Conservation (phyloP, 1,140 invertebrate genomes). For the Sarcophaga peregrina region DNA sequence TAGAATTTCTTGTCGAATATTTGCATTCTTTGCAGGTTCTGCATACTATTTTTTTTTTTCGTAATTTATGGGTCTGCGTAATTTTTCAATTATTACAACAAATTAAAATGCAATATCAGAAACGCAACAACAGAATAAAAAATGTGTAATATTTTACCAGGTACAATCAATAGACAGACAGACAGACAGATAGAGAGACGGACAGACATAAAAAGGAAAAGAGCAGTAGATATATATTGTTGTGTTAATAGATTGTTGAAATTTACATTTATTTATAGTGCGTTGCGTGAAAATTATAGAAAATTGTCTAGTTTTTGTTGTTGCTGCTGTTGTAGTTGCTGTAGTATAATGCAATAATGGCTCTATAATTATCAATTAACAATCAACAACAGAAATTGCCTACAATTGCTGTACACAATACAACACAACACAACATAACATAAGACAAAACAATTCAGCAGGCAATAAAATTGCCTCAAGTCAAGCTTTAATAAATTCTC, state of each 20-base stretch:
- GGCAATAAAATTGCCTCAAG: constrained; percentile 19
- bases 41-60: too few species aligned
- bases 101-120: background rate
- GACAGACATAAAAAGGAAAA: too few species aligned
- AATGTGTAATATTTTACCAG: too few species aligned
- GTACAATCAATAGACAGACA: too few species aligned
- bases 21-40: too few species aligned
- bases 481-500: constrained; percentile 17
- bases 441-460: too few species aligned
- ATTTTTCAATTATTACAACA: constrained; percentile 25
- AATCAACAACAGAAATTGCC: constrained; percentile 17
- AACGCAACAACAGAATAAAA: too few species aligned
- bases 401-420: constrained; percentile 11
- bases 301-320: constrained; percentile 1
- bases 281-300: constrained; percentile 24
- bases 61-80: background rate
- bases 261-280: constrained; percentile 8
- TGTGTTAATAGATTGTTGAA: background rate
- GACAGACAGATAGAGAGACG: too few species aligned
- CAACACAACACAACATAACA: too few species aligned
- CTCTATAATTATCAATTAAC: constrained; percentile 26
- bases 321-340: background rate
- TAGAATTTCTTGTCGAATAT: too few species aligned
- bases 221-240: background rate
- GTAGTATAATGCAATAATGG: background rate